A percentile compares a stretch with the other conserved stretches of the same genome.
phyloP scores from a whole-genome alignment of 2,888 invertebrate genomes.

The Leptinotarsa juncta region DNA sequence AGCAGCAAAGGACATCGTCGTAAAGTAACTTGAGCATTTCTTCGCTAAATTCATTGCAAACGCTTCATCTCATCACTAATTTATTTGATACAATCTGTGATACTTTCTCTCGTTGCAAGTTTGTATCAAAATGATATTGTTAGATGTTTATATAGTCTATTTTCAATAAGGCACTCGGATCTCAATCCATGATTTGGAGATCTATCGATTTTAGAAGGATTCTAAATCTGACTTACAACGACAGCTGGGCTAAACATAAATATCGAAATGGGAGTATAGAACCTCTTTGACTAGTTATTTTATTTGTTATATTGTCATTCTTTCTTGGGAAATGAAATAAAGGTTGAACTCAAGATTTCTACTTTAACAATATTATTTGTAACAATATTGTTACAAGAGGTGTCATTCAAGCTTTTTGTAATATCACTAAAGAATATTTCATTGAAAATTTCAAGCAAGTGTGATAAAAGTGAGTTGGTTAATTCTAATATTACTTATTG shows the following conservation, averaged over 20 bases:
- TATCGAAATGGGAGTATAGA: neutral
- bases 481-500: neutral
- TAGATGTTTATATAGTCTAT: slow-evolving; percentile 47
- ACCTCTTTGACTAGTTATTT: neutral
- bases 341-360: too few species aligned
- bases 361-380: too few species aligned
- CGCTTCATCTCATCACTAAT: slow-evolving; percentile 48
- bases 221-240: neutral
- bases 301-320: neutral
- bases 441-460: too few species aligned
- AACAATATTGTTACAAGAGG: too few species aligned
- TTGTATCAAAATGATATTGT: slow-evolving; percentile 42
- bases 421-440: too few species aligned
- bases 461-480: too few species aligned
- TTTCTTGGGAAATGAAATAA: neutral
- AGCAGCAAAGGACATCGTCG: slow-evolving; percentile 67
- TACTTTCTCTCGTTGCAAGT: slow-evolving; percentile 35
- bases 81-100: slow-evolving; percentile 45
- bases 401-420: too few species aligned
- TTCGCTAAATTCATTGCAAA: slow-evolving; percentile 17
- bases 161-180: slow-evolving; percentile 46
- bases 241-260: neutral
- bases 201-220: slow-evolving; percentile 3
- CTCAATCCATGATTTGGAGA: slow-evolving; percentile 39
- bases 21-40: slow-evolving; percentile 26